Evolutionary conservation across 2,888 invertebrate genomes (phyloP), one percentile per base, ranked within the genome.

Genomic region (Eueremaeus valkanovi): DNA sequence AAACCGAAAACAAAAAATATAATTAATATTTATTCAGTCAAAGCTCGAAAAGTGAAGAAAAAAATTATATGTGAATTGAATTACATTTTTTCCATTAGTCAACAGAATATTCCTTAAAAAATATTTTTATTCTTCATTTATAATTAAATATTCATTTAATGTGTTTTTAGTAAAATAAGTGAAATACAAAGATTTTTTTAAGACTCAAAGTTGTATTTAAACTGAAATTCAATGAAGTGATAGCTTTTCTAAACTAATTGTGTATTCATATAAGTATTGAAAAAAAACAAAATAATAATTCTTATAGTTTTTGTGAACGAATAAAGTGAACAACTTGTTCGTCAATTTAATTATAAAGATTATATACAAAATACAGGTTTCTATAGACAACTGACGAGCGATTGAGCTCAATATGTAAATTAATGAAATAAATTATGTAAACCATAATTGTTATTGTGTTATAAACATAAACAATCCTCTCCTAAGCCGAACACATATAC

Each of bases 311-410:
- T 13, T 55, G 21, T 24, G 27, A 24, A 55, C 21, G 24, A 9
- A 55, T 55, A 13, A 55, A 24, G 27, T 24, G 1, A 49, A 40
- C 40, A 40, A 40, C 18, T n/a, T 49, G 13, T 55, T 24, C 13
- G 55, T 55, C 13, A 27, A 55, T 27, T 55, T 55, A 24, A 13
- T 24, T 18, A 8, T 55, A 55, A 55, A n/a, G n/a, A 61, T 61
- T 3, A 61, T 33, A 36, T 36, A 8, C 18, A 33, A 61, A 55
- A 61, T 31, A 61, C 61, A 61, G 61, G 61, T 61, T 61, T 61
- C 61, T 61, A 55, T 55, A 61, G 61, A 61, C 61, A 61, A 61
- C 61, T 61, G 61, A 61, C 31, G 31, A n/a, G 61, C 33, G 18
- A 11, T 31, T 33, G 33, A 3, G 33, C 33, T 61, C 61, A 58